Conservation (phyloP, 2,888 invertebrate species). For the Priocnemis perturbator region DNA sequence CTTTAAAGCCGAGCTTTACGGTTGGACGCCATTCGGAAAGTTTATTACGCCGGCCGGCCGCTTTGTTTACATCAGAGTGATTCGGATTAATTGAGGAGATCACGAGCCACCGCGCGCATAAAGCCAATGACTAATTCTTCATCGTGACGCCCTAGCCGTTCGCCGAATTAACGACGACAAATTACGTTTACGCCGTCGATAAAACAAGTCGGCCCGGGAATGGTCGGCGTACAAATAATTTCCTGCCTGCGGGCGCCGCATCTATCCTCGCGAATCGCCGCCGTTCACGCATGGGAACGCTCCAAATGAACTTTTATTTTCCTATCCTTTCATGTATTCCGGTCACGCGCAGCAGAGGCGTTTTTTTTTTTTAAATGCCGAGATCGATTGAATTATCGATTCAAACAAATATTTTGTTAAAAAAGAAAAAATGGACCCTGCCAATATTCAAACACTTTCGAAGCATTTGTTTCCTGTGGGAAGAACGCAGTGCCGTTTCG, state of each 20-base stretch:
- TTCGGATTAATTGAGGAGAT: slow-evolving; percentile 29
- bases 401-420: too few relatives aligned
- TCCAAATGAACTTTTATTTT: slow-evolving; percentile 28
- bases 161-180: slow-evolving; percentile 24
- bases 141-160: slow-evolving; percentile 11
- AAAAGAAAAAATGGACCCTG: too few relatives aligned
- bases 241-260: slow-evolving; percentile 23
- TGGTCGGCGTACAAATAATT: slow-evolving; percentile 34
- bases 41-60: background rate
- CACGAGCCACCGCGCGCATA: slow-evolving; percentile 7
- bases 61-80: slow-evolving; percentile 13
- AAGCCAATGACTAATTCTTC: slow-evolving; percentile 25
- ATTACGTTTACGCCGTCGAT: slow-evolving; percentile 29
- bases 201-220: slow-evolving; percentile 25
- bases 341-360: slow-evolving; percentile 19
- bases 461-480: too few relatives aligned
- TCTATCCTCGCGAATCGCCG: slow-evolving; percentile 7
- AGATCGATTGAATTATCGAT: too few relatives aligned
- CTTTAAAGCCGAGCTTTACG: background rate
- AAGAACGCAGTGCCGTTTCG: too few relatives aligned
- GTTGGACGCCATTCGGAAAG: background rate
- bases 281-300: slow-evolving; percentile 8
- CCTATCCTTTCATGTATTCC: slow-evolving; percentile 19
- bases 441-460: too few relatives aligned
- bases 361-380: background rate